Evolutionary conservation across 2,888 invertebrate genomes (phyloP), one percentile per base, ranked within the genome.

Genomic region (Eupithecia inturbata): DNA sequence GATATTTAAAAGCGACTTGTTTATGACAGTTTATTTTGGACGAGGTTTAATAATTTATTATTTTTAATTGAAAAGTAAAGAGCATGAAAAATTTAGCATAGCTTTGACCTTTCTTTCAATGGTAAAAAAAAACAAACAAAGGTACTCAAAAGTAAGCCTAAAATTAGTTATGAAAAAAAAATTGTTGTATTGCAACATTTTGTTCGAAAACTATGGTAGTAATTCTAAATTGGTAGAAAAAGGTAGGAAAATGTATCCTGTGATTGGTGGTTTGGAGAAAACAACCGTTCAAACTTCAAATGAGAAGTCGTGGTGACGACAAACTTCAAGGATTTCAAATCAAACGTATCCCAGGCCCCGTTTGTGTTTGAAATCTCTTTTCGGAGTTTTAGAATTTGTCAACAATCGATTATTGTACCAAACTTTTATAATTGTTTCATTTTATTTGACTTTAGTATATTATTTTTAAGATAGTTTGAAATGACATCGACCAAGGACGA

Each of bases 401-500:
- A 92, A 89, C 89, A 91, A 89, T 84, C 87, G 85, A 84, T 82
- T 64, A 64, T 33, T 85, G 81, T 88, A 86, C 87, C 73, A 64
- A 64, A 68, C 57, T 85, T 82, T 83, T 80, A 82, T 89, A 85
- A 84, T 87, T 88, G 85, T 85, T 88, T 83, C 82, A 82, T 87
- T 90, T 89, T 91, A 88, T 87, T 91, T 89, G 85, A 89, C 84
- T 89, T 85, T 87, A 89, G 83, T 90, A 74, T 88, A 89, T 87
- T 91, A 91, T 92, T 89, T 91, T 91, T 91, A 92, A 92, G 91
- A 86, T 92, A 91, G 91, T 91, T 91, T 89, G 93, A 91, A 91
- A 95, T 95, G 95, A 89, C 94, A 83, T 92, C 94, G 81, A 89
- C 88, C 85, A 92, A 92, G 85, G 92, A 93, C 91, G 94, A 93